Conservation (phyloP, 92 coral and sea anemone genomes). For the Zoanthus sociatus region DNA sequence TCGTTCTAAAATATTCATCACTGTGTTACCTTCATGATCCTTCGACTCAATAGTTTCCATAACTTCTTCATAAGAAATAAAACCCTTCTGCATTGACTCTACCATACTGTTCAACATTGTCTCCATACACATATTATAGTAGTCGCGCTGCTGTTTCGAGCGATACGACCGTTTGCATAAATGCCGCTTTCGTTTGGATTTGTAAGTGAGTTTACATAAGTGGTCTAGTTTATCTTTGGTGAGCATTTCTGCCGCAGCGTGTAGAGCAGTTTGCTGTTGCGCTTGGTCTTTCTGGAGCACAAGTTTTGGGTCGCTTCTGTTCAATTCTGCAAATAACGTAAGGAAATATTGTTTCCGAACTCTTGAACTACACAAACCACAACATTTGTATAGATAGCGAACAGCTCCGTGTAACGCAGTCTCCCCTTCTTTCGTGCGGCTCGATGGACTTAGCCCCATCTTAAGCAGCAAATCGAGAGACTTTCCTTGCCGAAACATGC, state of each 20-base stretch:
- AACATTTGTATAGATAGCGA: slow-evolving; percentile 44
- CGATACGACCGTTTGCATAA: slow-evolving; percentile 36
- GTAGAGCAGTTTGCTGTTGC: slow-evolving; percentile 44
- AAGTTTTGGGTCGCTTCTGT: slow-evolving; percentile 33
- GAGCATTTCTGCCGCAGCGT: slow-evolving; percentile 48
- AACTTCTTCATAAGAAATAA: slow-evolving; percentile 24
- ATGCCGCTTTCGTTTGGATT: slow-evolving; percentile 41
- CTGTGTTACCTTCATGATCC: slow-evolving; percentile 39
- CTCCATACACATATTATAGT: slow-evolving; percentile 39
- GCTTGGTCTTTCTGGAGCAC: slow-evolving; percentile 28
- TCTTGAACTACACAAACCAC: slow-evolving; percentile 42
- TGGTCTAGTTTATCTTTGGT: slow-evolving; percentile 41
- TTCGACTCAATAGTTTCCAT: slow-evolving; percentile 37
- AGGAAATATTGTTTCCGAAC: slow-evolving; percentile 50
- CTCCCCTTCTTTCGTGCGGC: slow-evolving; percentile 43
- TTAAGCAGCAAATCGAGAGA: slow-evolving; percentile 45
- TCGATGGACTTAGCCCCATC: slow-evolving; percentile 48
- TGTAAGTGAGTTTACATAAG: slow-evolving; percentile 36
- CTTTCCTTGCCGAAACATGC: slow-evolving; percentile 52
- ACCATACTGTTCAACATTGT: slow-evolving; percentile 38
- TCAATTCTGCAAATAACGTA: slow-evolving; percentile 31
- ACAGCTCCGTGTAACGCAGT: slow-evolving; percentile 47
- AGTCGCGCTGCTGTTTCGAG: slow-evolving; percentile 44
- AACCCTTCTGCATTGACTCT: slow-evolving; percentile 39
- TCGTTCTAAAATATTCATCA: slow-evolving; percentile 36